These are phyloP conservation scores for Dysmachus trigonus DNA, from an alignment of 2,888 invertebrate species.

Conservation along the genomic window DNA sequence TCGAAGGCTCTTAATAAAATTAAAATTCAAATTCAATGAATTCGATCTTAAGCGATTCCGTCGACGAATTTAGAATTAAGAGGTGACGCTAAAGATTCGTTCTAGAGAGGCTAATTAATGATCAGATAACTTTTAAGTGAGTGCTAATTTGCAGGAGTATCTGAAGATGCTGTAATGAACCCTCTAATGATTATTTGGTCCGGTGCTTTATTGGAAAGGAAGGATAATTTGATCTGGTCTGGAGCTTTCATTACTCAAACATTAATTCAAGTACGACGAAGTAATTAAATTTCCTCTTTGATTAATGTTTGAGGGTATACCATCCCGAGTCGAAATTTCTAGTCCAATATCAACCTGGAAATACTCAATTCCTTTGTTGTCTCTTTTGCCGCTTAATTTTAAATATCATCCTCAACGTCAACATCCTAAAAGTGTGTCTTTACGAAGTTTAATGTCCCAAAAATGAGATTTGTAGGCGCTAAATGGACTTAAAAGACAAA, in stretches of 20 bases:
- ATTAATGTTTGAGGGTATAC: background rate
- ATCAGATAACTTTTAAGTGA: background rate
- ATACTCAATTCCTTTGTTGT: no score
- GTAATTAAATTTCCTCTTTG: background rate
- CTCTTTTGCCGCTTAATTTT: no score
- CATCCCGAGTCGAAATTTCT: no score
- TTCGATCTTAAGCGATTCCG: background rate
- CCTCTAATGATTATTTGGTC: background rate
- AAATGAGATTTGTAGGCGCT: no score
- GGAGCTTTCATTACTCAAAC: background rate
- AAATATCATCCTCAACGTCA: no score
- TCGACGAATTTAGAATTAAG: background rate
- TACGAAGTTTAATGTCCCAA: no score
- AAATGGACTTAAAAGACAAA: no score
- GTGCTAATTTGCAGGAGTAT: background rate
- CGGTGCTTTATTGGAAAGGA: background rate
- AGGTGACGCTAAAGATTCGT: background rate
- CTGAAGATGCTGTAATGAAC: background rate
- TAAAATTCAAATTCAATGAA: background rate
- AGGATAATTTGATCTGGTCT: background rate
- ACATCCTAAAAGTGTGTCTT: no score
- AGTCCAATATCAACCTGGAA: no score
- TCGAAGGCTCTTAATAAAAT: background rate
- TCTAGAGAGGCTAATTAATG: background rate
- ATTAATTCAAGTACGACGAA: background rate